Conservation (phyloP, 2,888 invertebrate species). For the Periphyllus acericola region DNA sequence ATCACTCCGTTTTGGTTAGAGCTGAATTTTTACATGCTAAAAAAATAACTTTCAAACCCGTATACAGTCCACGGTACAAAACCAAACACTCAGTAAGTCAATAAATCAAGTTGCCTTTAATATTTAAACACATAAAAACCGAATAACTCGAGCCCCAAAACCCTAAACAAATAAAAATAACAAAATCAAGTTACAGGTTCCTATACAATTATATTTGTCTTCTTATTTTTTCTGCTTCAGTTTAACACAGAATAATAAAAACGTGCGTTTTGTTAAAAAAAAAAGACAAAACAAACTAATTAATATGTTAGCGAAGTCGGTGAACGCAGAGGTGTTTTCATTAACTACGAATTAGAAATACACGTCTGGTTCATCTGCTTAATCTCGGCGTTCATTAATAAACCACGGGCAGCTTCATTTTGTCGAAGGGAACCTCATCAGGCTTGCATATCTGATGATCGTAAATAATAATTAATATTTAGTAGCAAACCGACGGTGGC, state of each 20-base stretch:
- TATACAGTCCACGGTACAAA: neutral
- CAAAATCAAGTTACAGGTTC: neutral
- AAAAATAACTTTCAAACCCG: neutral
- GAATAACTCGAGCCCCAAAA: neutral
- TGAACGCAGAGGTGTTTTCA: neutral
- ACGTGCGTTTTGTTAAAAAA: neutral
- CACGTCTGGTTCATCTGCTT: neutral
- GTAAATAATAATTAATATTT: slow-evolving; percentile 44
- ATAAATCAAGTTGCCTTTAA: neutral
- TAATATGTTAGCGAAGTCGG: neutral
- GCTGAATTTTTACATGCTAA: no score
- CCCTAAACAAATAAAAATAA: neutral
- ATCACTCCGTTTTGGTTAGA: no score
- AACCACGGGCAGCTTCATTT: neutral
- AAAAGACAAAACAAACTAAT: neutral
- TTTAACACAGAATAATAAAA: neutral
- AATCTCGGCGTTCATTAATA: slow-evolving; percentile 21
- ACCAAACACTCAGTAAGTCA: neutral
- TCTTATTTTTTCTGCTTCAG: no score
- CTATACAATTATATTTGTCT: no score
- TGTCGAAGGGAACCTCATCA: slow-evolving; percentile 6
- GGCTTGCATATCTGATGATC: slow-evolving; percentile 33
- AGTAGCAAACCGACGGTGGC: neutral
- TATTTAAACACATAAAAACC: neutral
- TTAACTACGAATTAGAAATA: neutral